Evolutionary conservation across 2,113 vertebrate species (phyloP), one percentile per base, ranked within the genome.

Genomic region (Myrmophylax atrothorax): DNA sequence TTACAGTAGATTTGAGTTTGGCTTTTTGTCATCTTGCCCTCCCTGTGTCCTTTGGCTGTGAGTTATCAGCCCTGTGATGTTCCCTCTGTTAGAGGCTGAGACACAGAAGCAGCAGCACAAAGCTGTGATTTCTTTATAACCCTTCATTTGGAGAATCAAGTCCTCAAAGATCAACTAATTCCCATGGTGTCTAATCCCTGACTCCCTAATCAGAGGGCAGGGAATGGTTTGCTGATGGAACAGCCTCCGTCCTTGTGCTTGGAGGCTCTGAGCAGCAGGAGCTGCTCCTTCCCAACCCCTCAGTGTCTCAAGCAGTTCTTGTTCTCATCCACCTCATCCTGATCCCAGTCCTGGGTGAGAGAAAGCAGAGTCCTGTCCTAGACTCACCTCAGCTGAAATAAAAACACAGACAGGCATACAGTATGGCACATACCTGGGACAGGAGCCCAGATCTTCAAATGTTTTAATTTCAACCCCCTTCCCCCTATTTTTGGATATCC

Each of bases 371-470:
- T n/a, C 7, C 42, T 24, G 26, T 2, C 9, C 76, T 28, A 24
- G 38, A 0, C 37, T 63, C 4, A 0, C n/a, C 78, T 59, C 75
- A 16, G 74, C 67, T 86, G 77, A 33, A 96, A 95, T 68, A 49
- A 96, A 78, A 73, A 31, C 90, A 63, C 74, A 59, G 44, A 67
- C 86, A 88, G 72, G 2, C 80, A 2, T 70, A 53, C 40, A 29
- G 31, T 3, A 3, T 97, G 96, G 96, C 95, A 97, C 94, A 35
- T 58, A 93, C 70, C 90, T 93, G 96, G 96, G 91, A 40, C 89
- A 38, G 85, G 44, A 93, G 78, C 96, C 97, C 96, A 95, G 88
- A n/a, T 35, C 79, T 88, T 77, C 83, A 76, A 68, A 88, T 31
- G 28, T 46, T 97, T 97, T 94, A 89, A 93, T 96, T 96, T 87